Conservation (phyloP, 2,797 vertebrate species). For the Bradypus variegatus region DNA sequence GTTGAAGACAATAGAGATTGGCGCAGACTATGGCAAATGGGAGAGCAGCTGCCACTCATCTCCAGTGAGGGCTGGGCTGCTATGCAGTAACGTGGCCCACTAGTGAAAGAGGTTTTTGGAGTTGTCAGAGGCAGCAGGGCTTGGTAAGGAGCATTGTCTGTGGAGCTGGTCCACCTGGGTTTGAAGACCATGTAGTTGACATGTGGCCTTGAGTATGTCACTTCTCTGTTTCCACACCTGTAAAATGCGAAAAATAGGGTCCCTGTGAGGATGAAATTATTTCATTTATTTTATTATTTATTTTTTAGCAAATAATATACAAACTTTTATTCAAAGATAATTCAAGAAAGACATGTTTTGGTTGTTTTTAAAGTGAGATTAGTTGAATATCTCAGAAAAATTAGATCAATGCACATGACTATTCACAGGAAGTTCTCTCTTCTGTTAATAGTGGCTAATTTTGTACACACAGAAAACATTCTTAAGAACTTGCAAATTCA, state of each 20-base stretch:
- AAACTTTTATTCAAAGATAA: no score
- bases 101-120: background rate
- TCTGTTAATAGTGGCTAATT: no score
- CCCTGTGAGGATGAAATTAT: background rate
- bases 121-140: background rate
- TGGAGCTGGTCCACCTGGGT: background rate
- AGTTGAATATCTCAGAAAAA: no score
- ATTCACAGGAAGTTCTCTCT: no score
- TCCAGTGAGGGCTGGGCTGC: background rate
- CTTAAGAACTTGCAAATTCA: no score
- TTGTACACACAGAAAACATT: no score
- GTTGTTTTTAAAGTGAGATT: no score
- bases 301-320: no score
- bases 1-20: background rate
- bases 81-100: rapidly evolving
- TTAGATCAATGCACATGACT: no score
- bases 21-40: background rate
- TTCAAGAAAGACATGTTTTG: no score
- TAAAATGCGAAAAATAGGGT: background rate
- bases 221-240: background rate
- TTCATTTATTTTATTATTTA: background rate
- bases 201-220: background rate
- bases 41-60: background rate
- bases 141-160: no score
- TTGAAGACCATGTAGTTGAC: background rate